A percentile compares a stretch with the other conserved stretches of the same genome.
Conservation (phyloP, 2,797 vertebrate genomes). For the Pangasius djambal region DNA sequence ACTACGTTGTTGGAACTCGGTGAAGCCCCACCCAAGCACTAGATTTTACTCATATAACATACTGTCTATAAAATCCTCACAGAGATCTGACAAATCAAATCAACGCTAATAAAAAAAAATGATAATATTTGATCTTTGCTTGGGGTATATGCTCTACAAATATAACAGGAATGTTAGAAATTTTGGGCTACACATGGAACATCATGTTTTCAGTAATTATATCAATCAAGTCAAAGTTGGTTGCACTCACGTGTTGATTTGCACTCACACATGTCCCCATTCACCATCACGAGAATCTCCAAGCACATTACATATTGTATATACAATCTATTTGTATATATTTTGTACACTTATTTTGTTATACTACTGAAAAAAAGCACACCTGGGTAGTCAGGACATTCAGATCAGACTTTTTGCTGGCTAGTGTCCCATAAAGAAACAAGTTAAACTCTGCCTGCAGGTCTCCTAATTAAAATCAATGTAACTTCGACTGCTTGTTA, state of each 20-base stretch:
- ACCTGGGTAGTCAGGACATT: neutral
- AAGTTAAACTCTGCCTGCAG: constrained; percentile 40
- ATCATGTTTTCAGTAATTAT: neutral
- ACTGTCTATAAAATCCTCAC: constrained; percentile 7
- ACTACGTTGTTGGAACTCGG: constrained; percentile 7
- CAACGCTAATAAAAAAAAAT: neutral
- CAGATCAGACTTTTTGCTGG: neutral
- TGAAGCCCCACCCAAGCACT: constrained; percentile 11
- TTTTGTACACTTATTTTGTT: neutral
- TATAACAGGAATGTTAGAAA: neutral
- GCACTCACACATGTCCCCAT: neutral
- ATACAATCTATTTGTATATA: neutral
- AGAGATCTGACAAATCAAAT: neutral
- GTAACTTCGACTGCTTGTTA: constrained; percentile 57
- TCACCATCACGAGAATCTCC: neutral
- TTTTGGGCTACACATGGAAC: neutral
- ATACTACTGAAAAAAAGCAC: neutral
- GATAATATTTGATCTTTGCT: too few relatives aligned
- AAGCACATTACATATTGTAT: neutral
- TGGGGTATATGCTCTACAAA: neutral
- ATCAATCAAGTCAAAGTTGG: neutral
- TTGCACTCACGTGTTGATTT: neutral
- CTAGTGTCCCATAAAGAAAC: neutral
- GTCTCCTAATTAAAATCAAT: constrained; percentile 63
- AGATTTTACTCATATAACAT: constrained; percentile 9